phyloP scores from a whole-genome alignment of 1,140 invertebrate genomes.

The Cephus cinctus region DNA sequence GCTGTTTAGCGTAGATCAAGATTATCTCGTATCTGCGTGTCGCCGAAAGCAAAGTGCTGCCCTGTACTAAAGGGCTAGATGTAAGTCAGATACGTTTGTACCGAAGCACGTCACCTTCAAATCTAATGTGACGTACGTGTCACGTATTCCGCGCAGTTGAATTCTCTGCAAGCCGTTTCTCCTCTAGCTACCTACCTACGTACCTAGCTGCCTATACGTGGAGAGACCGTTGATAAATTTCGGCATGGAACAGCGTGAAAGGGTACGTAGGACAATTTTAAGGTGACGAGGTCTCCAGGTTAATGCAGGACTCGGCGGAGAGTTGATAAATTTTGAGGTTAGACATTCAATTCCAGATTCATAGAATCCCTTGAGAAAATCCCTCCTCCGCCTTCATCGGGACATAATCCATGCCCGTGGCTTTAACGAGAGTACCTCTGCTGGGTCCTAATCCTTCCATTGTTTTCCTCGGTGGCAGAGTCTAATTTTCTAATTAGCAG shows the following conservation, averaged over 20 bases:
- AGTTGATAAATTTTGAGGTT: too few species aligned
- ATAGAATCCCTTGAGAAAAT: not conserved
- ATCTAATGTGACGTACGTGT: constrained; percentile 55
- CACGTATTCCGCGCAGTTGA: constrained; percentile 43
- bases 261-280: too few species aligned
- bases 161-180: too few species aligned
- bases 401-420: not conserved
- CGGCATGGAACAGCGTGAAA: too few species aligned
- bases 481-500: not conserved
- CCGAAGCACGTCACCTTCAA: constrained; percentile 44
- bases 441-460: constrained; percentile 9
- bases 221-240: not conserved
- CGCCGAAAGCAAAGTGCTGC: constrained; percentile 51
- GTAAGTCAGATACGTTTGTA: constrained; percentile 47
- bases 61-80: constrained; percentile 38
- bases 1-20: constrained; percentile 54
- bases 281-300: too few species aligned
- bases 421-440: not conserved
- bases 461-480: constrained; percentile 14
- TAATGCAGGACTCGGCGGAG: not conserved
- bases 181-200: too few species aligned
- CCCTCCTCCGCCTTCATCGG: not conserved
- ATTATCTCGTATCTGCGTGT: constrained; percentile 51
- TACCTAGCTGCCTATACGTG: too few species aligned
- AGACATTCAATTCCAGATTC: not conserved